phyloP scores from a whole-genome alignment of 2,797 vertebrate genomes.

The Hydrophis major region DNA sequence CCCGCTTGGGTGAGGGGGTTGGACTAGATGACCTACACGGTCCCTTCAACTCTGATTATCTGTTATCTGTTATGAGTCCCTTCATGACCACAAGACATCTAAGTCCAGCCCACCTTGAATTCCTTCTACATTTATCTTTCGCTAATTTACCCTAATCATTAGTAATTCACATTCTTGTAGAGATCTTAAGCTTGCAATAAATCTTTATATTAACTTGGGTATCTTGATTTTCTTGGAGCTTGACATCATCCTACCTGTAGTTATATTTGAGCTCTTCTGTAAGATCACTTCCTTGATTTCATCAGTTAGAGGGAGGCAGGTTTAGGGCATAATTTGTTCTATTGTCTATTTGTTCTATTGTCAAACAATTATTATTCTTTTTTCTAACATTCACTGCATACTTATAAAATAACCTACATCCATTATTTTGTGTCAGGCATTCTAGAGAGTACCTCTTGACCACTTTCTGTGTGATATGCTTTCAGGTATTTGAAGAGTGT shows the following conservation, averaged over 20 bases:
- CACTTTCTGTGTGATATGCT: not conserved
- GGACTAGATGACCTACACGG: too few species aligned
- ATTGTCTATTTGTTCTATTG: not conserved
- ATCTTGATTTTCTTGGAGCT: not conserved
- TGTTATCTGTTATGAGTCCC: not conserved
- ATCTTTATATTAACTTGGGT: not conserved
- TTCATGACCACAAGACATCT: too few species aligned
- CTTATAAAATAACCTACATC: not conserved
- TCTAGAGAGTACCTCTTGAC: not conserved
- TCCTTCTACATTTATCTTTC: not conserved
- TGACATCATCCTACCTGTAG: not conserved
- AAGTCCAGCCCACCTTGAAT: not conserved
- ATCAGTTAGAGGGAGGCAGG: not conserved
- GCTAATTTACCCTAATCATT: not conserved
- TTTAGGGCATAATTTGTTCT: not conserved
- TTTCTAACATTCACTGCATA: not conserved
- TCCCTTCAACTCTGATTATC: too few species aligned
- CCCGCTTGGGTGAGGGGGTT: too few species aligned
- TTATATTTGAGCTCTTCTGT: not conserved
- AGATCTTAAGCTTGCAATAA: not conserved
- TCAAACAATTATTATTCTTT: not conserved
- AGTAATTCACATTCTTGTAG: not conserved
- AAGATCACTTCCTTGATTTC: not conserved
- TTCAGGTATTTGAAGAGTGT: not conserved
- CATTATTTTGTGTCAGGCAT: not conserved